Percentiles rank a stretch among this genome's conserved stretches.
phyloP scores from a whole-genome alignment of 30 jellyfish, hydroid and myxozoan genomes.

The Pseudorhiza aurosa region DNA sequence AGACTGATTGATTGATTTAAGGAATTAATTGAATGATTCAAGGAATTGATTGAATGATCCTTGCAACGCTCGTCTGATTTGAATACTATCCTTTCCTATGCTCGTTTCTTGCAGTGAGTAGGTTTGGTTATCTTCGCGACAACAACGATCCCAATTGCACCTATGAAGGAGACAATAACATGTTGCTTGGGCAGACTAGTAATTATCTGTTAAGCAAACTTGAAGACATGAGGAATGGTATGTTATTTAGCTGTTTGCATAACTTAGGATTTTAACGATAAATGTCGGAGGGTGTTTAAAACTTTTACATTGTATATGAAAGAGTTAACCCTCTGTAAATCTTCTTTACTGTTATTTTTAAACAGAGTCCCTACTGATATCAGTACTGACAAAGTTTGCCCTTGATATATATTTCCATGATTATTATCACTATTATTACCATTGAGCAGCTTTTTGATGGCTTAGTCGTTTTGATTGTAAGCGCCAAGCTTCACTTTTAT shows the following conservation, averaged over 20 bases:
- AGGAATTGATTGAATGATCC: neutral
- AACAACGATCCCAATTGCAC: conserved; percentile 93
- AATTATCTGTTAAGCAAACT: conserved; percentile 69
- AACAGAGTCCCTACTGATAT: too few species aligned
- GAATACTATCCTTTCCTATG: neutral
- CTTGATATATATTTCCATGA: too few species aligned
- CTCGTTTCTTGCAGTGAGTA: conserved; percentile 62
- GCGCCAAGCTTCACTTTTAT: too few species aligned
- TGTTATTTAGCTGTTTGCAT: neutral
- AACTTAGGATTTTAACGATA: too few species aligned
- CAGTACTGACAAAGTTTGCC: too few species aligned
- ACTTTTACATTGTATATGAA: too few species aligned
- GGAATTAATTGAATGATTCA: neutral
- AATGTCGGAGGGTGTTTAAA: too few species aligned
- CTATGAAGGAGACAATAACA: conserved; percentile 97
- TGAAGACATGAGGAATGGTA: conserved; percentile 71
- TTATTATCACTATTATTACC: too few species aligned
- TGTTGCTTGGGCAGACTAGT: conserved; percentile 89
- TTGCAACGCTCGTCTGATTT: neutral
- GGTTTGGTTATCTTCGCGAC: conserved; percentile 88
- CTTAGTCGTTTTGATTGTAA: too few species aligned
- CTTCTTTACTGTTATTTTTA: too few species aligned
- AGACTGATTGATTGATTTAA: neutral
- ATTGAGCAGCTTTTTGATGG: too few species aligned
- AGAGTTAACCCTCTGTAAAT: too few species aligned